Conservation (phyloP, 1,140 invertebrate genomes). For the Eumeta japonica region DNA sequence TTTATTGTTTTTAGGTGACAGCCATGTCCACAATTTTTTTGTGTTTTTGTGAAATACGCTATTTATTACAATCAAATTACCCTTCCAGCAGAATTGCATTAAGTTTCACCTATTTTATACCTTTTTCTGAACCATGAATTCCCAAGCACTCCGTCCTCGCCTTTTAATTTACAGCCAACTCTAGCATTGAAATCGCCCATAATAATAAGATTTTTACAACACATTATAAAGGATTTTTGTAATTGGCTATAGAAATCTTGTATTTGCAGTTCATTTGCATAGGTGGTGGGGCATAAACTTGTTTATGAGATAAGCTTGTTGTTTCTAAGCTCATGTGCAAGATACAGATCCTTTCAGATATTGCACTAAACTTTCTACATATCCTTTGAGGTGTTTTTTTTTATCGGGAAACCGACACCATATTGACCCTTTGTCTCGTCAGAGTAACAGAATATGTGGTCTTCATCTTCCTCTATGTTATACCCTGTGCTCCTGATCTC, state of each 20-base stretch:
- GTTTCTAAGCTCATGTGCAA: no score
- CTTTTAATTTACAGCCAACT: no score
- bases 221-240: not conserved
- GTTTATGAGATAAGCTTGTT: no score
- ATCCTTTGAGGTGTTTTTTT: slow-evolving; percentile 1
- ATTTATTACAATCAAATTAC: no score
- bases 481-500: slow-evolving; percentile 9
- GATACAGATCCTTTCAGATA: no score
- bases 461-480: slow-evolving; percentile 10
- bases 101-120: not conserved
- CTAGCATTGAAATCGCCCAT: no score
- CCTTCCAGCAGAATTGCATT: not conserved
- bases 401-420: slow-evolving; percentile 9
- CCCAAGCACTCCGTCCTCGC: not conserved
- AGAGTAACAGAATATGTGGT: no score
- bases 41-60: not conserved
- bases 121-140: not conserved
- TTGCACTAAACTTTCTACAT: not conserved
- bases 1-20: not conserved
- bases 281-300: no score
- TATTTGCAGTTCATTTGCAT: not conserved
- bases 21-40: not conserved
- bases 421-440: slow-evolving; percentile 8
- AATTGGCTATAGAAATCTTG: not conserved
- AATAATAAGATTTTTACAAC: not conserved